These are phyloP conservation scores for Melanotaenia maccullochi DNA, from an alignment of 2,797 vertebrate genomes.

Conservation along the genomic window DNA sequence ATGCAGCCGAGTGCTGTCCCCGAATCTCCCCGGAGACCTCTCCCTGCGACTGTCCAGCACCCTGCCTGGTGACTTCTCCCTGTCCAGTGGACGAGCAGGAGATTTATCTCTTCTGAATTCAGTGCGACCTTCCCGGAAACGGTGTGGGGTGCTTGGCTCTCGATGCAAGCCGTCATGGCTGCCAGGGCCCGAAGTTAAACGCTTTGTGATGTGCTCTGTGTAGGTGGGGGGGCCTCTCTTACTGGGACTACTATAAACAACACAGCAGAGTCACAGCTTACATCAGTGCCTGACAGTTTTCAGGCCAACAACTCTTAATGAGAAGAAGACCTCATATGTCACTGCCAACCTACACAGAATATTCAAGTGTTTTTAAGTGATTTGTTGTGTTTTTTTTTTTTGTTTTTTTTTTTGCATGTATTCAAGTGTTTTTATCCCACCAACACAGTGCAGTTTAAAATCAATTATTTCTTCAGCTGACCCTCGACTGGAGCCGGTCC, in stretches of 20 bases:
- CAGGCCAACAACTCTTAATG: neutral
- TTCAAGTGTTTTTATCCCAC: slow-evolving; percentile 26
- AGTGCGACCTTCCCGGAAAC: slow-evolving; percentile 94
- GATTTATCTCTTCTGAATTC: slow-evolving; percentile 98
- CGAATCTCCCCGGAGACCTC: slow-evolving; percentile 93
- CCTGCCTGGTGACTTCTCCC: slow-evolving; percentile 94
- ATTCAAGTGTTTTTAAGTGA: neutral
- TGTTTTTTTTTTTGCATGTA: neutral
- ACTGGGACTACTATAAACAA: slow-evolving; percentile 88
- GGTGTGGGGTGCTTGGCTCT: slow-evolving; percentile 96
- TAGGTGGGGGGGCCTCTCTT: slow-evolving; percentile 97
- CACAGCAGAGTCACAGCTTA: slow-evolving; percentile 14
- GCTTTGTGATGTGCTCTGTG: slow-evolving; percentile 98
- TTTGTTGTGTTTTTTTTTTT: neutral
- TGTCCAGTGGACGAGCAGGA: slow-evolving; percentile 92
- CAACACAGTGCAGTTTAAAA: slow-evolving; percentile 1
- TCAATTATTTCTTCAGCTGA: slow-evolving; percentile 54
- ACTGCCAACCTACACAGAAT: neutral
- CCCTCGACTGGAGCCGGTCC: slow-evolving; percentile 91
- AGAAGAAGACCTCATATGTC: neutral
- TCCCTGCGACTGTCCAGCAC: slow-evolving; percentile 94
- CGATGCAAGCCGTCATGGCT: slow-evolving; percentile 91
- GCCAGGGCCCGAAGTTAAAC: slow-evolving; percentile 90
- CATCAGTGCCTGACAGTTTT: neutral
- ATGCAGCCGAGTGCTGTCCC: slow-evolving; percentile 90